phyloP scores from a whole-genome alignment of 1,140 invertebrate genomes.

The Sarcophaga bullata region DNA sequence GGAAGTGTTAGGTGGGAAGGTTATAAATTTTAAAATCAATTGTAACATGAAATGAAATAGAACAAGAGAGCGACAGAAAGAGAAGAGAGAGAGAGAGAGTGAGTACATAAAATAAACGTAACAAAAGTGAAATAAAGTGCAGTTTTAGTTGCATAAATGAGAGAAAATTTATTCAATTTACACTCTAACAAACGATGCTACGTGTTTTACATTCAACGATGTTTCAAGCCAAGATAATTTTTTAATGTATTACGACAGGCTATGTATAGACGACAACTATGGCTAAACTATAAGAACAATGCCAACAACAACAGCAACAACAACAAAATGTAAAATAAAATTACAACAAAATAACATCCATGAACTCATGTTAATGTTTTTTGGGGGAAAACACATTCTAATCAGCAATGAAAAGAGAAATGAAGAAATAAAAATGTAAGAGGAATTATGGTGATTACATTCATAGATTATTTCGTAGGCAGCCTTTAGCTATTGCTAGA shows the following conservation, averaged over 20 bases:
- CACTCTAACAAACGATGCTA: constrained; percentile 18
- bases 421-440: too few relatives aligned
- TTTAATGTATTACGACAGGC: constrained; percentile 1
- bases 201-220: neutral
- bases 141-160: neutral
- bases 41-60: too few relatives aligned
- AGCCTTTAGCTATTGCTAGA: too few relatives aligned
- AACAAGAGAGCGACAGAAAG: neutral
- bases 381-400: neutral
- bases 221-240: neutral
- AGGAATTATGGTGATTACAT: too few relatives aligned
- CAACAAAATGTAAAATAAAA: too few relatives aligned
- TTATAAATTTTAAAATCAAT: too few relatives aligned
- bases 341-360: neutral
- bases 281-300: neutral
- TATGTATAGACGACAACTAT: neutral
- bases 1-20: too few relatives aligned
- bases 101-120: constrained; percentile 4
- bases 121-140: constrained; percentile 32
- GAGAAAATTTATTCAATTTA: constrained; percentile 22
- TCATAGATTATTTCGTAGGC: too few relatives aligned
- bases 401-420: neutral
- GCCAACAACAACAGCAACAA: neutral
- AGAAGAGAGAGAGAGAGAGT: neutral
- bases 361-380: constrained; percentile 6